Evolutionary conservation across 1,140 invertebrate species (phyloP).

Genomic region (Drosophila dunni): DNA sequence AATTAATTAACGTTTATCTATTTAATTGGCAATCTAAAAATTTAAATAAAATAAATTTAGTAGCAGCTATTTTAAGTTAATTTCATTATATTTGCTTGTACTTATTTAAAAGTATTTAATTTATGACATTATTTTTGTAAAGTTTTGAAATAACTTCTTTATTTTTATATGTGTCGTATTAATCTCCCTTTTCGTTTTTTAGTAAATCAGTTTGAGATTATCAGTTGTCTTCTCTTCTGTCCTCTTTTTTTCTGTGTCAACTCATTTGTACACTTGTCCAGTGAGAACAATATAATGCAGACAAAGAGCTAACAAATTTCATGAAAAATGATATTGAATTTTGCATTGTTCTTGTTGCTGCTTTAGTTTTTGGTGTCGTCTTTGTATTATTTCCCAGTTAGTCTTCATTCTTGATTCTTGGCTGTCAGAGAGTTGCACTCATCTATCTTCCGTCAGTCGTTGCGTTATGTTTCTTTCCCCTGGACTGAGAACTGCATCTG

Average conservation of each 20-base stretch:
- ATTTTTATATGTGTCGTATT: too few species aligned
- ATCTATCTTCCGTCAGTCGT: constrained; percentile 14
- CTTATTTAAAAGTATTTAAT: too few species aligned
- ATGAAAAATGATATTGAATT: constrained; percentile 68
- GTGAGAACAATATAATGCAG: constrained; percentile 5
- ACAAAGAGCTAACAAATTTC: constrained; percentile 45
- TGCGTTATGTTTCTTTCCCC: constrained; percentile 46
- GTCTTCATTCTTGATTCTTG: constrained; percentile 43
- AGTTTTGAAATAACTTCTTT: too few species aligned
- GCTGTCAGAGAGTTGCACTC: constrained; percentile 56
- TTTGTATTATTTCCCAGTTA: constrained; percentile 48
- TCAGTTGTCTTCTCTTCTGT: not conserved
- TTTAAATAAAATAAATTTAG: too few species aligned
- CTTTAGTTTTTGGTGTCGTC: constrained; percentile 19
- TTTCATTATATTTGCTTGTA: too few species aligned
- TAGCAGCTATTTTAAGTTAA: too few species aligned
- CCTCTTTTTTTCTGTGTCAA: not conserved
- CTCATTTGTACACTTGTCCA: constrained; percentile 25
- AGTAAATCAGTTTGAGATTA: not conserved
- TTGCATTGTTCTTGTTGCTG: constrained; percentile 21
- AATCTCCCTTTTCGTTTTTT: too few species aligned
- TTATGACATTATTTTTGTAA: too few species aligned
- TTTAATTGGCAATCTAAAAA: too few species aligned
- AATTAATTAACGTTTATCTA: too few species aligned
- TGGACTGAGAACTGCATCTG: constrained; percentile 56